Evolutionary conservation across 1,140 invertebrate species (phyloP).

Genomic region (Tachypleus tridentatus): DNA sequence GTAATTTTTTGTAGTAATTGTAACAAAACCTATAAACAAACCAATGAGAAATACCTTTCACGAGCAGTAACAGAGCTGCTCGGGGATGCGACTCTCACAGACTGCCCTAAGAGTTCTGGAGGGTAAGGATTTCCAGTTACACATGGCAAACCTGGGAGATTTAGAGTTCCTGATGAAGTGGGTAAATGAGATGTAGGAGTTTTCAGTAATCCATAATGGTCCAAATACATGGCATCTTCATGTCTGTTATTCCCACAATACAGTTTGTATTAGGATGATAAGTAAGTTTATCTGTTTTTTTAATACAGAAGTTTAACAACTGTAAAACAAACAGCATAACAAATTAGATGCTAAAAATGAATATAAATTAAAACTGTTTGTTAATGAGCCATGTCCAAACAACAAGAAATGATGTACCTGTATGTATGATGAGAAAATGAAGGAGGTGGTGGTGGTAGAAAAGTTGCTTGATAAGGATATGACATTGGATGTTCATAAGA

Average conservation of each 20-base stretch:
- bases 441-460: slow-evolving; percentile 6
- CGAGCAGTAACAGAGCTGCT: slow-evolving; percentile 2
- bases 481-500: slow-evolving; percentile 8
- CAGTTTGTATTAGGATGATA: too few relatives aligned
- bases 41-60: too few relatives aligned
- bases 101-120: slow-evolving; percentile 12
- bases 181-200: slow-evolving; percentile 36
- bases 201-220: slow-evolving; percentile 56
- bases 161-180: slow-evolving; percentile 9
- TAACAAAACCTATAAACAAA: too few relatives aligned
- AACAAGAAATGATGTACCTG: slow-evolving; percentile 9
- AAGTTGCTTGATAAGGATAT: slow-evolving; percentile 15
- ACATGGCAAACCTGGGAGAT: slow-evolving; percentile 10
- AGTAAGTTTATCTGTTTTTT: background rate
- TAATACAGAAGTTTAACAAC: background rate
- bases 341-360: too few relatives aligned
- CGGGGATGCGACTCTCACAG: background rate
- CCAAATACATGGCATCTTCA: slow-evolving; percentile 63
- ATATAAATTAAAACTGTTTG: too few relatives aligned
- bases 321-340: background rate
- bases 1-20: too few relatives aligned
- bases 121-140: slow-evolving; percentile 13
- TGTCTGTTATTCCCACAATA: too few relatives aligned
- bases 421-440: slow-evolving; percentile 12
- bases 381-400: too few relatives aligned